Evolutionary conservation across 2,113 vertebrate species (phyloP).

Genomic region (Chrysemys picta): DNA sequence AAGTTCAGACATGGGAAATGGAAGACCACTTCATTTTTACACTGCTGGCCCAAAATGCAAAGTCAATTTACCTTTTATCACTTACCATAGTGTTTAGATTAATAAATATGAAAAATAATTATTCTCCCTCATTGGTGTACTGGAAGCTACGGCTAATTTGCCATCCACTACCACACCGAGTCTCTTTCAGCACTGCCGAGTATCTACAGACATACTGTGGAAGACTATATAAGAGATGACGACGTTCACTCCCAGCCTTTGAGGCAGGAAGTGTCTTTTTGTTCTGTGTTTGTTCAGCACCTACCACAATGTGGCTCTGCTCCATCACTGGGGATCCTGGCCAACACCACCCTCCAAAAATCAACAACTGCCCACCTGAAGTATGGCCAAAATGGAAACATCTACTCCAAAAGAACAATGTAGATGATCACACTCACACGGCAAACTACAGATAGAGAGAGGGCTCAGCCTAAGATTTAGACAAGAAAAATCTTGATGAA

Average conservation of each 20-base stretch:
- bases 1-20: fast-evolving
- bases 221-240: background rate
- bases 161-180: fast-evolving
- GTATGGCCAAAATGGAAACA: background rate
- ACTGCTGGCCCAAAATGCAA: fast-evolving
- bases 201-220: fast-evolving
- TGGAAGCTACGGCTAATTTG: background rate
- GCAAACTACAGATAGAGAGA: background rate
- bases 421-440: fast-evolving
- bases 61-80: background rate
- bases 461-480: background rate
- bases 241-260: background rate
- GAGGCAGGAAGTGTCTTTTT: background rate
- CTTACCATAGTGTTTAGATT: fast-evolving
- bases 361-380: background rate
- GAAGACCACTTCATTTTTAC: background rate
- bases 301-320: background rate
- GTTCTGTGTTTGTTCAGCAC: background rate
- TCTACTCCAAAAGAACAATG: background rate
- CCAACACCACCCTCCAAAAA: background rate
- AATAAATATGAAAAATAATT: background rate
- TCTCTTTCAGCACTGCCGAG: background rate
- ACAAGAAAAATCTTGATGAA: background rate
- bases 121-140: fast-evolving
- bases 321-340: background rate